Evolutionary conservation across 2,888 invertebrate species (phyloP).

Genomic region (Stratiomys singularior): DNA sequence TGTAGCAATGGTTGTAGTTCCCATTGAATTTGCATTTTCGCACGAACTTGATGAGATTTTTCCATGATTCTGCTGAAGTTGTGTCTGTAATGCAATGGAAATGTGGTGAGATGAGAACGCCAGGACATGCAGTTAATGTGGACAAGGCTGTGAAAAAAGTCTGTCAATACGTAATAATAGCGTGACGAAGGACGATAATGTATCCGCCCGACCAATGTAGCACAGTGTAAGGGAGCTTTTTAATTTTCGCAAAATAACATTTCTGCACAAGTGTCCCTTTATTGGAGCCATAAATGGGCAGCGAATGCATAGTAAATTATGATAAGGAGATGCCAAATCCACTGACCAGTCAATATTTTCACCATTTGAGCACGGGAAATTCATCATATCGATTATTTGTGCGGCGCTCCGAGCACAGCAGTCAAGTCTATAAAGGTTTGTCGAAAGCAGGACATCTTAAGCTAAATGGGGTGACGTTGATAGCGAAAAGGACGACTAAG

Average conservation of each 20-base stretch:
- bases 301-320: too few relatives aligned
- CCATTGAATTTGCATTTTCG: conserved; percentile 46
- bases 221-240: too few relatives aligned
- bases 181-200: too few relatives aligned
- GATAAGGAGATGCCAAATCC: too few relatives aligned
- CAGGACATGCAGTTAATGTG: too few relatives aligned
- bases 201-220: too few relatives aligned
- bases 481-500: conserved; percentile 12
- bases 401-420: not conserved
- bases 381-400: not conserved
- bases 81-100: conserved; percentile 53
- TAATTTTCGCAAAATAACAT: too few relatives aligned
- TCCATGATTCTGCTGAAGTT: conserved; percentile 56
- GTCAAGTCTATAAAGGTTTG: conserved; percentile 21
- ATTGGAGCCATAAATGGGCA: too few relatives aligned
- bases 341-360: not conserved
- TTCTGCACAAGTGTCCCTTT: too few relatives aligned
- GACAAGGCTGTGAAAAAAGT: too few relatives aligned
- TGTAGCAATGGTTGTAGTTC: conserved; percentile 54
- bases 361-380: not conserved
- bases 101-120: not conserved
- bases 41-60: conserved; percentile 49
- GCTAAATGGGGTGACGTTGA: conserved; percentile 1
- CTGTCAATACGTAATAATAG: too few relatives aligned
- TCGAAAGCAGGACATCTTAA: conserved; percentile 18